Evolutionary conservation across 2,888 invertebrate genomes (phyloP).

Genomic region (Leptogaster cylindrica): DNA sequence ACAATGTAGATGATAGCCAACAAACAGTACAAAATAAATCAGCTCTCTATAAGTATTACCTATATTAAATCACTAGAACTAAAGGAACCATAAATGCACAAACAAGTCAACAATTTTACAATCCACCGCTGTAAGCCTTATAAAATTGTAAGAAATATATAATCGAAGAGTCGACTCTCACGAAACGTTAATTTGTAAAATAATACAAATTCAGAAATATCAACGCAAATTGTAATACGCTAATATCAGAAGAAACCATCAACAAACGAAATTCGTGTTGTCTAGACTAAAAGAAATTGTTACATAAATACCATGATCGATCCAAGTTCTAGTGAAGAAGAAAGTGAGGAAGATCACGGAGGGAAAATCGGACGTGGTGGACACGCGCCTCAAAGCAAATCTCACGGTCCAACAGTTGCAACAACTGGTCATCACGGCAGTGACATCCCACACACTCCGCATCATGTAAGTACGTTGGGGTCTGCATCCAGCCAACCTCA

Average conservation of each 20-base stretch:
- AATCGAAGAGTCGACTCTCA: not conserved
- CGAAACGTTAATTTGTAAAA: not conserved
- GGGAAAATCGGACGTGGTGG: conserved; percentile 58
- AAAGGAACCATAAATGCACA: conserved; percentile 11
- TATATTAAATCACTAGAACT: too few species aligned
- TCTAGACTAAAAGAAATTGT: not conserved
- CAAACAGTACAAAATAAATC: not conserved
- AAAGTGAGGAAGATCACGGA: conserved; percentile 88
- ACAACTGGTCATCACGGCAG: conserved; percentile 61
- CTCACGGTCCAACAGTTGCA: conserved; percentile 50
- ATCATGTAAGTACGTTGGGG: conserved; percentile 54
- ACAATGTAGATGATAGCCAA: not conserved
- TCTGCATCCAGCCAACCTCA: conserved; percentile 42
- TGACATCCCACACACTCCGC: conserved; percentile 56
- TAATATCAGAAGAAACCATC: not conserved
- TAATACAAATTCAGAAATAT: not conserved
- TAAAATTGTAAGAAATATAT: conserved; percentile 3
- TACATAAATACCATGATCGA: conserved; percentile 83
- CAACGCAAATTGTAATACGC: not conserved
- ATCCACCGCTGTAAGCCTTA: conserved; percentile 32
- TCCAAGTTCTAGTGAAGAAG: conserved; percentile 95
- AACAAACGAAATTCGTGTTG: not conserved
- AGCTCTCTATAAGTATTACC: too few species aligned
- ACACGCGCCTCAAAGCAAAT: conserved; percentile 30
- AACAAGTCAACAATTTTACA: conserved; percentile 8